Conservation (phyloP, 2,797 vertebrate species). For the Meda fulgida region DNA sequence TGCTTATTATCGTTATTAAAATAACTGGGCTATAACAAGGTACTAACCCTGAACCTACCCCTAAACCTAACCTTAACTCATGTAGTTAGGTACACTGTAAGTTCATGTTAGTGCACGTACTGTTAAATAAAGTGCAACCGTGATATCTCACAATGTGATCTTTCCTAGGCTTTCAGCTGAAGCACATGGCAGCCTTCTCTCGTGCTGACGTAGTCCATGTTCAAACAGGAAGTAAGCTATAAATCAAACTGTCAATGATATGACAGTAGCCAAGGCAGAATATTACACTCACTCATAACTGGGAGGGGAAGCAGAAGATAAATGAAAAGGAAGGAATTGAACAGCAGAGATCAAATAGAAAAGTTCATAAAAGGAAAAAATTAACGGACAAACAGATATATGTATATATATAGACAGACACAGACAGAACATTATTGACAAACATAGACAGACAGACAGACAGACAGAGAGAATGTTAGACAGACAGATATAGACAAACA, state of each 20-base stretch:
- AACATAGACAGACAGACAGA: neutral
- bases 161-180: neutral
- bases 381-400: too few relatives aligned
- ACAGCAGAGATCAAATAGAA: neutral
- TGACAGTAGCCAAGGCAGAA: constrained; percentile 28
- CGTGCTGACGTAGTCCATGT: neutral
- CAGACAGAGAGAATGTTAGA: too few relatives aligned
- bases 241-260: constrained; percentile 45
- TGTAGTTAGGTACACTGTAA: too few relatives aligned
- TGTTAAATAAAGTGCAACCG: too few relatives aligned
- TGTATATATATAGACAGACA: neutral
- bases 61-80: neutral
- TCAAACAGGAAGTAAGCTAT: constrained; percentile 53
- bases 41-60: neutral
- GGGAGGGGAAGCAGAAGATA: neutral
- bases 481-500: neutral
- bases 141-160: neutral
- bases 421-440: neutral
- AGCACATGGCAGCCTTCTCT: constrained; percentile 4
- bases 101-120: too few relatives aligned
- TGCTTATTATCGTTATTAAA: neutral
- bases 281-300: neutral
- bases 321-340: neutral
- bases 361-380: neutral
- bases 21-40: neutral